phyloP scores from a whole-genome alignment of 2,888 invertebrate genomes.

The Eledona agricola region DNA sequence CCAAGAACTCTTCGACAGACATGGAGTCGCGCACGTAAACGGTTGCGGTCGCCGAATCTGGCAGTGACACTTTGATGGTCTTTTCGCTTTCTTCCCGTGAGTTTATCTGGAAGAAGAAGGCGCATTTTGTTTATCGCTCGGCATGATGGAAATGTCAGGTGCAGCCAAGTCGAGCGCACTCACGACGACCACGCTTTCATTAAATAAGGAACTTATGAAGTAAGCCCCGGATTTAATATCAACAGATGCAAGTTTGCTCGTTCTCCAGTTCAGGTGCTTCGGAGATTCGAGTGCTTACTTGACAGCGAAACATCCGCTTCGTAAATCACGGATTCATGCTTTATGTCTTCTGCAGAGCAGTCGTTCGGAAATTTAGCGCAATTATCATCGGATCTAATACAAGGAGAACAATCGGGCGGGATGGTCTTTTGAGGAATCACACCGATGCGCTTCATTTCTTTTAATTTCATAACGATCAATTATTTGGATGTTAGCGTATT shows the following conservation, averaged over 20 bases:
- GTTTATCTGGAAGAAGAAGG: slow-evolving; percentile 80
- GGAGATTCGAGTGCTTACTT: slow-evolving; percentile 6
- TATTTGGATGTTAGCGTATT: too few relatives aligned
- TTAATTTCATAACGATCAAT: too few relatives aligned
- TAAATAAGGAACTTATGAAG: slow-evolving; percentile 10
- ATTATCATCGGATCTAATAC: slow-evolving; percentile 5
- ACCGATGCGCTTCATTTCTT: too few relatives aligned
- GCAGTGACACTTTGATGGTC: slow-evolving; percentile 88
- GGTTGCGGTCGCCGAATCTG: slow-evolving; percentile 83
- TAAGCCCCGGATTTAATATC: slow-evolving; percentile 6
- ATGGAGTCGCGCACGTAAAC: slow-evolving; percentile 90
- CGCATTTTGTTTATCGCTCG: too few relatives aligned
- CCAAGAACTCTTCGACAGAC: slow-evolving; percentile 95
- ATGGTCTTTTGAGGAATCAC: too few relatives aligned
- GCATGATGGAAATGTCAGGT: too few relatives aligned
- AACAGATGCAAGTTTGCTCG: neutral
- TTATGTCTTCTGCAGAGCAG: neutral
- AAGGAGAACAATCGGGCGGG: too few relatives aligned
- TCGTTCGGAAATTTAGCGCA: slow-evolving; percentile 7
- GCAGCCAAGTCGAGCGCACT: too few relatives aligned
- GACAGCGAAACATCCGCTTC: slow-evolving; percentile 6
- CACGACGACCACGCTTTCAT: too few relatives aligned
- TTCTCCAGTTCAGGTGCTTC: too few relatives aligned
- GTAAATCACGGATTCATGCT: slow-evolving; percentile 10
- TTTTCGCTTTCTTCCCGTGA: slow-evolving; percentile 89